phyloP scores from a whole-genome alignment of 1,140 invertebrate species.

The Cherax quadricarinatus region DNA sequence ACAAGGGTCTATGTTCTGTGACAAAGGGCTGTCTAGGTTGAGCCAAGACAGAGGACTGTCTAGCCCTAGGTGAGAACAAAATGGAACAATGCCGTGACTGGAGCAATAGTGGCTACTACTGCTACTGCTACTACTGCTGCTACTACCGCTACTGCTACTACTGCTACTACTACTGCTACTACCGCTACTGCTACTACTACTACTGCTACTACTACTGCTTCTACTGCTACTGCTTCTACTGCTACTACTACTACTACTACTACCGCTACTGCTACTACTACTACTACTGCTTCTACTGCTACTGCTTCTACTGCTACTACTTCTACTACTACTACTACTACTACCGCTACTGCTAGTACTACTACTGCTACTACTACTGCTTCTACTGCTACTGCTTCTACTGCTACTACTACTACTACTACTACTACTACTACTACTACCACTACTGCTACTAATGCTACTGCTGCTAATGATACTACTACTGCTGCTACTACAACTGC shows the following conservation, averaged over 20 bases:
- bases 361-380: no score
- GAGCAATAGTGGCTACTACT: not conserved
- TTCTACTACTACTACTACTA: not conserved
- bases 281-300: not conserved
- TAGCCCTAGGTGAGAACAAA: no score
- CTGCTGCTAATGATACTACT: no score
- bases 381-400: no score
- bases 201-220: not conserved
- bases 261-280: not conserved
- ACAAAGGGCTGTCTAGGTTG: no score
- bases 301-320: not conserved
- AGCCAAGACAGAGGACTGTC: no score
- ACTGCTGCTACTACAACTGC: not conserved
- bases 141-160: not conserved
- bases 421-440: not conserved
- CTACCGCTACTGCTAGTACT: not conserved
- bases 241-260: not conserved
- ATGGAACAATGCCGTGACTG: no score
- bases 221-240: no score
- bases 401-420: not conserved
- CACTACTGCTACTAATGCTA: not conserved
- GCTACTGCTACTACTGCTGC: not conserved
- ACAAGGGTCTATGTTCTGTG: no score
- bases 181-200: constrained; percentile 7
- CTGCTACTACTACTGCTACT: not conserved